phyloP scores from a whole-genome alignment of 1,140 invertebrate genomes.

The Drosophila ercepeae region DNA sequence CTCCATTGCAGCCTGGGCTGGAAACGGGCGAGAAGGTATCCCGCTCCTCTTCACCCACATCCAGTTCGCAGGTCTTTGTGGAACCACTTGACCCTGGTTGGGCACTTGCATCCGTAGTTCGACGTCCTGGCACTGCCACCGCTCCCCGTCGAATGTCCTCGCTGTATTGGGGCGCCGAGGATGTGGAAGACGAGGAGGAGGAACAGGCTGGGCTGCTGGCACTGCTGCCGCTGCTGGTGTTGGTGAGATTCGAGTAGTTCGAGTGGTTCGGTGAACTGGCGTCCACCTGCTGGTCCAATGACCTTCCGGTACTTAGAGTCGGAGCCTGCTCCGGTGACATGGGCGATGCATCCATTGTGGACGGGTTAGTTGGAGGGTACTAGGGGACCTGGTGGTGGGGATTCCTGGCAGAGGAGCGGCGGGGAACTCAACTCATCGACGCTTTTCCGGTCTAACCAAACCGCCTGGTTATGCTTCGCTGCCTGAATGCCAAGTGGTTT shows the following conservation, averaged over 20 bases:
- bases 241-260: slow-evolving; percentile 77
- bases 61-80: slow-evolving; percentile 74
- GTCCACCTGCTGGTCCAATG: slow-evolving; percentile 73
- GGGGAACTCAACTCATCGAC: slow-evolving; percentile 67
- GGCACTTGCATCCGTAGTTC: too few species aligned
- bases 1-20: slow-evolving; percentile 62
- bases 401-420: background rate
- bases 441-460: slow-evolving; percentile 55
- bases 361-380: background rate
- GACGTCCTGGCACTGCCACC: slow-evolving; percentile 23
- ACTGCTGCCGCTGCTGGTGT: slow-evolving; percentile 54
- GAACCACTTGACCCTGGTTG: slow-evolving; percentile 49
- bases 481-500: slow-evolving; percentile 68
- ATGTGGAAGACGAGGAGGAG: slow-evolving; percentile 47
- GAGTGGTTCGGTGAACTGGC: slow-evolving; percentile 68
- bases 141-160: slow-evolving; percentile 65
- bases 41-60: slow-evolving; percentile 76
- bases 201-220: slow-evolving; percentile 48
- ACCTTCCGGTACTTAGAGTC: slow-evolving; percentile 43
- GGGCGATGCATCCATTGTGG: slow-evolving; percentile 60
- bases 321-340: slow-evolving; percentile 37
- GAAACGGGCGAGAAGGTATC: slow-evolving; percentile 76
- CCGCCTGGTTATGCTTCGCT: slow-evolving; percentile 54
- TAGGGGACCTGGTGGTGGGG: background rate
- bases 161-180: slow-evolving; percentile 75